Conservation (phyloP, 2,888 invertebrate species). For the Pseudeuparius sepicola region DNA sequence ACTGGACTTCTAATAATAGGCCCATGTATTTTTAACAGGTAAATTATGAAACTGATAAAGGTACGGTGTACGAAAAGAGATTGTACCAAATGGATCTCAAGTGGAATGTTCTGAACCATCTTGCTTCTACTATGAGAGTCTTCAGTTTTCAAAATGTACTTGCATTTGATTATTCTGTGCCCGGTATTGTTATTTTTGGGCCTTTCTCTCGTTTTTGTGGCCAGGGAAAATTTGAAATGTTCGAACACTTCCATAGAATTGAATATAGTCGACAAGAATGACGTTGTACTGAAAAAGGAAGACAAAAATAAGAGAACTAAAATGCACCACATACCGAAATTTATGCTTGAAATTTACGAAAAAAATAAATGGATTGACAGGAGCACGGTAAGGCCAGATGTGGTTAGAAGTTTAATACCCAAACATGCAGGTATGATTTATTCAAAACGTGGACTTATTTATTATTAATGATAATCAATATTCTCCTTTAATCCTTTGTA, state of each 20-base stretch:
- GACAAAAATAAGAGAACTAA: slow-evolving; percentile 1
- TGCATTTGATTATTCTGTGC: slow-evolving; percentile 22
- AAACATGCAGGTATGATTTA: slow-evolving; percentile 32
- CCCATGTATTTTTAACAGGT: too few species aligned
- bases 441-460: too few species aligned
- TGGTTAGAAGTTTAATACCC: slow-evolving; percentile 37
- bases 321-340: slow-evolving; percentile 35
- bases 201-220: slow-evolving; percentile 23
- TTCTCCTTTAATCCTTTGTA: slow-evolving; percentile 18
- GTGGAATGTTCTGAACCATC: slow-evolving; percentile 22
- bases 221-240: slow-evolving; percentile 21
- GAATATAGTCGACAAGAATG: slow-evolving; percentile 23
- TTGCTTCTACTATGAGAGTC: too few species aligned
- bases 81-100: slow-evolving; percentile 37
- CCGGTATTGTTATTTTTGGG: slow-evolving; percentile 25
- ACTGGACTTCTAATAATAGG: too few species aligned
- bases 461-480: too few species aligned
- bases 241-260: slow-evolving; percentile 23
- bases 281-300: slow-evolving; percentile 11
- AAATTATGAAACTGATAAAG: too few species aligned
- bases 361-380: slow-evolving; percentile 29
- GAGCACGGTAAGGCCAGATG: slow-evolving; percentile 29
- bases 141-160: too few species aligned
- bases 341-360: slow-evolving; percentile 38
- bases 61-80: too few species aligned